Evolutionary conservation across 2,113 vertebrate species (phyloP), one percentile per base, ranked within the genome.

Genomic region (Jacana jacana): DNA sequence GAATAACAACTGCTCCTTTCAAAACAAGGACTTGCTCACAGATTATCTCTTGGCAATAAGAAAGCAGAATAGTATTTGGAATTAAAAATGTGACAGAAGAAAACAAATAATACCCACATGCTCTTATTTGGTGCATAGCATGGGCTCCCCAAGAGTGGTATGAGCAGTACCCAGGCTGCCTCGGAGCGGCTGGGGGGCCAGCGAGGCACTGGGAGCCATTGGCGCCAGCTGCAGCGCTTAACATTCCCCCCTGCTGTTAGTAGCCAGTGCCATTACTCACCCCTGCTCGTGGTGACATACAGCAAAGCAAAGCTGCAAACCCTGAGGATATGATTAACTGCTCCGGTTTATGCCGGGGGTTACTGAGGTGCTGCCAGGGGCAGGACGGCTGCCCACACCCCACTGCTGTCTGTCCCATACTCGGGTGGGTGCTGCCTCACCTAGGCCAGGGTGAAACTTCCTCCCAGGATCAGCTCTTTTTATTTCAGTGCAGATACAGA

Each of bases 101-200:
- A 89, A 95, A 85, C n/a, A 94, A 95, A 57, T 55, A 85, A 48
- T 78, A 40, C 39, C 58, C 52, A 20, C 91, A 71, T 93, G 93
- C 72, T 93, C 82, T 86, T 95, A 91, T 96, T 96, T 94, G 93
- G 94, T 3, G 52, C 65, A 4, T n/a, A 35, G 73, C 55, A 5
- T 10, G 64, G 82, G 46, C 85, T 83, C 58, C 60, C 68, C 2
- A 12, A 66, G 55, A 7, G 4, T 19, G 94, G 75, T 46, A 54
- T 51, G 95, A 92, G 87, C 77, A 35, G 83, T 5, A 40, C 69
- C 87, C 77, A 15, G 86, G 81, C 83, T 52, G 75, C 75, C 73
- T 49, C 8, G 0, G 57, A 44, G 82, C 2, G 18, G 52, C 86
- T 88, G 93, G 39, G 69, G 10, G 71, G 85, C 83, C 85, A 27